phyloP scores from a whole-genome alignment of 64 coral and sea anemone species.

The Porites lutea region DNA sequence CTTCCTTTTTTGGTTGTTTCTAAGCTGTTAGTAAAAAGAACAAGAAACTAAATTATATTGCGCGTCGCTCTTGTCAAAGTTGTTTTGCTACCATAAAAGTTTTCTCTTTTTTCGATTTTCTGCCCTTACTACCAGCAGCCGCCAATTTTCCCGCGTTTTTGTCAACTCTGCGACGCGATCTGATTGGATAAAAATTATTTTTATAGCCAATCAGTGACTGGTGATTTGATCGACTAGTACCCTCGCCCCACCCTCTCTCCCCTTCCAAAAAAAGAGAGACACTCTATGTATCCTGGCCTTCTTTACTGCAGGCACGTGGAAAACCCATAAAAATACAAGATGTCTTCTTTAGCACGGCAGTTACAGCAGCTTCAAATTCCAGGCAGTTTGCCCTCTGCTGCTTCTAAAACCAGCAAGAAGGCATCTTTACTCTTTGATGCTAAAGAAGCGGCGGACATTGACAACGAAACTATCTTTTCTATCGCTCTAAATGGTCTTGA shows the following conservation, averaged over 20 bases:
- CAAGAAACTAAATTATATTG: too few relatives aligned
- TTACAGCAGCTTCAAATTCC: conserved; percentile 96
- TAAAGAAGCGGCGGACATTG: conserved; percentile 95
- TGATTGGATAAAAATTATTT: background rate
- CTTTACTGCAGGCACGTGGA: conserved; percentile 41
- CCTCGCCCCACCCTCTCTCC: background rate
- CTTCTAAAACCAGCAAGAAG: conserved; percentile 73
- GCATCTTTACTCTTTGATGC: conserved; percentile 92
- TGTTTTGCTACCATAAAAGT: background rate
- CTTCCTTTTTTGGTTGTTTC: background rate
- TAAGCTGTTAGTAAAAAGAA: background rate
- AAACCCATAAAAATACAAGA: conserved; percentile 48
- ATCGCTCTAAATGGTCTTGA: conserved; percentile 92
- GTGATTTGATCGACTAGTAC: too few relatives aligned
- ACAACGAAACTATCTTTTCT: conserved; percentile 94
- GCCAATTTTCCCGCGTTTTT: background rate
- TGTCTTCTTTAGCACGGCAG: conserved; percentile 94
- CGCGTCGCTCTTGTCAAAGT: background rate
- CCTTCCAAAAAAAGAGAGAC: background rate
- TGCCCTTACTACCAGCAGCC: background rate
- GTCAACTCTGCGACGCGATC: background rate
- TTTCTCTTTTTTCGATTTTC: background rate
- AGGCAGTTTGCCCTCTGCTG: conserved; percentile 61
- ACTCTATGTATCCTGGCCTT: background rate
- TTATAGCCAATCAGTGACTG: background rate